Evolutionary conservation across 2,113 vertebrate species (phyloP).

Genomic region (Clarias magur): DNA sequence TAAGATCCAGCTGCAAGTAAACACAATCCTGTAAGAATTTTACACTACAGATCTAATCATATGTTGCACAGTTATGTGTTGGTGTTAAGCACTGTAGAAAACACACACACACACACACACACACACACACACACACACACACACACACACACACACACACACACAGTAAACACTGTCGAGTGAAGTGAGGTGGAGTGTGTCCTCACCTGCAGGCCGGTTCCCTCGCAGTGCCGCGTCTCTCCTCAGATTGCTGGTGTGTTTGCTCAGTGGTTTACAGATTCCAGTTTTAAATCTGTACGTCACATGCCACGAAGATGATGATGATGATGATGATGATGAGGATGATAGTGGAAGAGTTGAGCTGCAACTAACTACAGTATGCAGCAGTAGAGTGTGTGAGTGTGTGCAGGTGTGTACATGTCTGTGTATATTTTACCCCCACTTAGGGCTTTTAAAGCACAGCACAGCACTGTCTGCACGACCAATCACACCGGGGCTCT

Average conservation of each 20-base stretch:
- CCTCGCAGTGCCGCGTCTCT: neutral
- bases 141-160: neutral
- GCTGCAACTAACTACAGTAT: neutral
- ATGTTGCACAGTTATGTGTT: neutral
- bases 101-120: neutral
- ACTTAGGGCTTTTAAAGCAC: conserved; percentile 13
- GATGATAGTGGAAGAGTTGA: neutral
- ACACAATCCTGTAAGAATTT: neutral
- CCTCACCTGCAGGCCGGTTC: neutral
- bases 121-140: too few species aligned
- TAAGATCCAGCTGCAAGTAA: neutral
- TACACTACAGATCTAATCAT: neutral
- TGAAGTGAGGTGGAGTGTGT: neutral
- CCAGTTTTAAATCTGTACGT: neutral
- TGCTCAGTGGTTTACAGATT: neutral
- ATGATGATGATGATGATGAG: conserved; percentile 6
- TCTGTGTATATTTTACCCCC: neutral
- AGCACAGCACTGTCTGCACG: neutral
- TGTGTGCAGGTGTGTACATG: neutral
- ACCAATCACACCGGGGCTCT: neutral
- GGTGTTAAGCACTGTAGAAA: neutral
- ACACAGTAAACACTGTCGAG: neutral
- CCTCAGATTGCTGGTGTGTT: neutral
- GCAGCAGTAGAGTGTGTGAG: neutral
- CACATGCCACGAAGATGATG: neutral